These are phyloP conservation scores for Pseudomyrmex pallidus DNA, from an alignment of 1,140 invertebrate species.

Conservation along the genomic window DNA sequence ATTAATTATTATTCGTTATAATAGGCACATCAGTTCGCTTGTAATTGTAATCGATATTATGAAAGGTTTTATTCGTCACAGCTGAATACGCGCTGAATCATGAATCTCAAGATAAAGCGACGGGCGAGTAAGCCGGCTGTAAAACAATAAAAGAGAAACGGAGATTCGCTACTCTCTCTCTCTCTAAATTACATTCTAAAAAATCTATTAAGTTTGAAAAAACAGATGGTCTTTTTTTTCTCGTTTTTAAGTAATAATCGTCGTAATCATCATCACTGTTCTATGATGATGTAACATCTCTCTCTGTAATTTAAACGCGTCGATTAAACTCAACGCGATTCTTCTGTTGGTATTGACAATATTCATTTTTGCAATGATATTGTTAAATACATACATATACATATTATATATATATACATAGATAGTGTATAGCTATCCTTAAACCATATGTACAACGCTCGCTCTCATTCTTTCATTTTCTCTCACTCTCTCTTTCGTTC, in stretches of 20 bases:
- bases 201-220: background rate
- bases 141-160: constrained; percentile 5
- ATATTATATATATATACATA: constrained; percentile 26
- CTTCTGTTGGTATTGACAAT: background rate
- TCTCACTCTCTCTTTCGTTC: background rate
- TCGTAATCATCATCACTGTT: too few species aligned
- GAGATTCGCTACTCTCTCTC: constrained; percentile 1
- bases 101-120: constrained; percentile 15
- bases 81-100: constrained; percentile 3
- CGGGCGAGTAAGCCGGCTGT: background rate
- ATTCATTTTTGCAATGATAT: background rate
- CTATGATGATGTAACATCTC: background rate
- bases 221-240: background rate
- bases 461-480: too few species aligned
- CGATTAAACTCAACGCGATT: background rate
- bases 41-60: constrained; percentile 29
- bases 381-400: background rate
- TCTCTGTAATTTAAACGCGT: background rate
- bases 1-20: constrained; percentile 43
- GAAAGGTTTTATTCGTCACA: background rate
- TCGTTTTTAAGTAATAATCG: background rate
- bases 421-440: constrained; percentile 40
- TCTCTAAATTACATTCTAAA: constrained; percentile 6
- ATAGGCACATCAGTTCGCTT: constrained; percentile 65
- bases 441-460: constrained; percentile 51